Evolutionary conservation across 1,140 invertebrate species (phyloP).

Genomic region (Steinernema khuongi): DNA sequence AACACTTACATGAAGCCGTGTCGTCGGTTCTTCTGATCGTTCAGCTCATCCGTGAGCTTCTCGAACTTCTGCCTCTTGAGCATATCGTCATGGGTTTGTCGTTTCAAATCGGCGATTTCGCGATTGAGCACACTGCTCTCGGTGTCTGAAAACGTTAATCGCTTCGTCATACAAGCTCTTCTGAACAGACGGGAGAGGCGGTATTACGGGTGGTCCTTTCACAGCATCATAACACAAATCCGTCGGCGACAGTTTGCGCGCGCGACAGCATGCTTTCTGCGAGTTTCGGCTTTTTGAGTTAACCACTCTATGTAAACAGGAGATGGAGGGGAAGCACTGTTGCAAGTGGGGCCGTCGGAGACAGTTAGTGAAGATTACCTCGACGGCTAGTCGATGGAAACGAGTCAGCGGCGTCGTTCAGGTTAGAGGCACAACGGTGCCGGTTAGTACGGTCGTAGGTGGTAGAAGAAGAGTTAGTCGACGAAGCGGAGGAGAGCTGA

Average conservation of each 20-base stretch:
- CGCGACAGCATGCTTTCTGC: background rate
- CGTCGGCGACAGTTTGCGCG: background rate
- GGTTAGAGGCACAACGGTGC: background rate
- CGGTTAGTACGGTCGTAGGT: background rate
- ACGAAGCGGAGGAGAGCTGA: too few relatives aligned
- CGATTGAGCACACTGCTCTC: background rate
- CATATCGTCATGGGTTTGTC: constrained; percentile 30
- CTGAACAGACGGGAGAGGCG: background rate
- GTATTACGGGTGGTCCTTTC: background rate
- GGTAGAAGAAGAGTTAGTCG: constrained; percentile 1
- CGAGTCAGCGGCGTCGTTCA: background rate
- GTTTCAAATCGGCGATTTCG: constrained; percentile 8
- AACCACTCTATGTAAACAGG: background rate
- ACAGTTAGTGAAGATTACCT: background rate
- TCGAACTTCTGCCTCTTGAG: constrained; percentile 28
- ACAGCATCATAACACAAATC: background rate
- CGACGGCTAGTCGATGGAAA: background rate
- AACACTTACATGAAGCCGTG: constrained; percentile 34
- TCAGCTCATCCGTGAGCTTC: constrained; percentile 34
- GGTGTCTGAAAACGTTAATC: background rate
- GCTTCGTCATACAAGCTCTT: background rate
- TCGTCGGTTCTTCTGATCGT: constrained; percentile 30
- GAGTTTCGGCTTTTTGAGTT: background rate
- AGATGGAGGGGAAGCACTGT: background rate
- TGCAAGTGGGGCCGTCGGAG: background rate